Evolutionary conservation across 2,113 vertebrate genomes (phyloP).

Genomic region (Heterotis niloticus): DNA sequence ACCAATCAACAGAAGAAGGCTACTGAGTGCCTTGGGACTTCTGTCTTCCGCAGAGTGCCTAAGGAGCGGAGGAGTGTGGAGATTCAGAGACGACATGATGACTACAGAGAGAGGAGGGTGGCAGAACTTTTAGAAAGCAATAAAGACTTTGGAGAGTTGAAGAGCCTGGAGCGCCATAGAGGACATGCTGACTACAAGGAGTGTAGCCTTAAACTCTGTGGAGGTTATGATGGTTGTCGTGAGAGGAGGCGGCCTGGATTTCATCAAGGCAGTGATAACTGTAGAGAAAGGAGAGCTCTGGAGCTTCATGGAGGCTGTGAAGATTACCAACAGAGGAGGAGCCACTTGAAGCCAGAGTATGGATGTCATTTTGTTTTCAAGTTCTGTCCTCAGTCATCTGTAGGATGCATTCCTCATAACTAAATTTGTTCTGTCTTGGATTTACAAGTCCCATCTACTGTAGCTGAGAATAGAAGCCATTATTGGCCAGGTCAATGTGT

Average conservation of each 20-base stretch:
- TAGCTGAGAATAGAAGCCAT: neutral
- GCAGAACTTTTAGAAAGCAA: neutral
- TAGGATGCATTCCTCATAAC: neutral
- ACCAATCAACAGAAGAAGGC: neutral
- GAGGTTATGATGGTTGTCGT: neutral
- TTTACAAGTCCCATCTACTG: neutral
- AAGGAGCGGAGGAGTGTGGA: slow-evolving; percentile 47
- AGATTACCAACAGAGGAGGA: neutral
- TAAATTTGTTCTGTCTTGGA: neutral
- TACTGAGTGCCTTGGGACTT: neutral
- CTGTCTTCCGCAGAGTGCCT: slow-evolving; percentile 42
- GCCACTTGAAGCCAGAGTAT: neutral
- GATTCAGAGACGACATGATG: slow-evolving; percentile 43
- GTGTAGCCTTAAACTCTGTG: neutral
- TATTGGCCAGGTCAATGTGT: neutral
- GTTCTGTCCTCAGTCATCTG: neutral
- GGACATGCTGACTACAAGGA: neutral
- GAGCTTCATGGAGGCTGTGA: neutral
- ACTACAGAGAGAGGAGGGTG: slow-evolving; percentile 45
- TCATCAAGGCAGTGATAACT: neutral
- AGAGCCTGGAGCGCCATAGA: neutral
- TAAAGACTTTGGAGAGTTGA: neutral
- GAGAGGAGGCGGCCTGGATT: neutral
- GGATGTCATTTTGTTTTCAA: neutral
- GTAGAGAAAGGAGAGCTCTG: neutral